A percentile compares a stretch with the other conserved stretches of the same genome.
phyloP scores from a whole-genome alignment of 2,888 invertebrate species.

The Drosophila koepferae region DNA sequence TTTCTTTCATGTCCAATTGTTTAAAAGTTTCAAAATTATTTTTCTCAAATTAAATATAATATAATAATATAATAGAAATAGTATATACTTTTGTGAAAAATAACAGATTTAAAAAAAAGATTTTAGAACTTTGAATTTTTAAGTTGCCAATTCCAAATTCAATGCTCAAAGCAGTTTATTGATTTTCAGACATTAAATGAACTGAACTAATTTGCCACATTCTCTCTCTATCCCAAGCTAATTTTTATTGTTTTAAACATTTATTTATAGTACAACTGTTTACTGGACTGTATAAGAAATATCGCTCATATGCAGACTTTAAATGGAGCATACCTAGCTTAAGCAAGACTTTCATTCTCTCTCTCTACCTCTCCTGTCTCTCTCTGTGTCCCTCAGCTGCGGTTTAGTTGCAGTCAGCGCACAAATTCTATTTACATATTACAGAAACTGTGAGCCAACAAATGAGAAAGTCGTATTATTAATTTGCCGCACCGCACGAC shows the following conservation, averaged over 20 bases:
- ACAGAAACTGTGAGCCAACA: slow-evolving; percentile 40
- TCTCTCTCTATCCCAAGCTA: no score
- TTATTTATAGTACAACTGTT: slow-evolving; percentile 1
- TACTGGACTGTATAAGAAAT: background rate
- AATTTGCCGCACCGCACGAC: slow-evolving; percentile 77
- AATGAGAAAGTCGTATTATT: slow-evolving; percentile 76
- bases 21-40: no score
- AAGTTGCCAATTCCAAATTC: no score
- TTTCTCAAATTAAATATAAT: no score
- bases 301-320: slow-evolving; percentile 1
- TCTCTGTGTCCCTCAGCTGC: slow-evolving; percentile 39
- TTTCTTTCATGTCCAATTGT: no score
- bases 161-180: background rate
- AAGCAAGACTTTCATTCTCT: background rate
- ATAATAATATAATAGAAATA: no score
- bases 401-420: slow-evolving; percentile 43
- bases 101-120: no score
- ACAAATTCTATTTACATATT: slow-evolving; percentile 64
- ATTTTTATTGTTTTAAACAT: background rate
- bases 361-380: background rate
- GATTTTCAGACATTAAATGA: slow-evolving; percentile 2
- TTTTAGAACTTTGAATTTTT: no score
- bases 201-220: background rate
- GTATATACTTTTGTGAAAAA: no score
- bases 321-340: slow-evolving; percentile 14